Evolutionary conservation across 2,113 vertebrate species (phyloP), one percentile per base, ranked within the genome.

Genomic region (Sterrhoptilus dennistouni): DNA sequence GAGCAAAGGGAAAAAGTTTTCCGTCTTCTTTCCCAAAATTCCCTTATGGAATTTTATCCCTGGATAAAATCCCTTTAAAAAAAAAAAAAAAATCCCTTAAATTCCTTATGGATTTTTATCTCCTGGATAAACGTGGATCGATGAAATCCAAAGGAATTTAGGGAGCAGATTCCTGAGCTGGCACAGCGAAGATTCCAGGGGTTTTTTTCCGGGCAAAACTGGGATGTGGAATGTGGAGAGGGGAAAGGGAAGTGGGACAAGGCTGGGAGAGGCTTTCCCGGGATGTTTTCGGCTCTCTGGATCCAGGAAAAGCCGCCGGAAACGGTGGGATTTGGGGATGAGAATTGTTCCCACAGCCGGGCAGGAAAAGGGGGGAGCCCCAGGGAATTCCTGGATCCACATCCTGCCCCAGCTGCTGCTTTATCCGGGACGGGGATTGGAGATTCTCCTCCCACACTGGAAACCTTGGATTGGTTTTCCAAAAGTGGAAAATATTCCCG

Each of bases 181-280:
- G 33, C 36, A 1, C 23, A 8, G 47, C n/a, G 2, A 10, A 8
- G 0, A 14, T 4, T 3, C 33, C 5, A 1, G 66, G 38, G 25
- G 38, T 38, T 38, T 6, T 76, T 87, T 74, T 40, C 50, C 28
- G 7, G 53, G 9, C 10, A 38, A 35, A 15, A 13, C 4, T 1
- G 7, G 56, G 84, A 5, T 13, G 3, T 0, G 6, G 7, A 61
- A 64, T 0, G 2, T 31, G 35, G 20, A 2, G 52, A 24, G 29
- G 29, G 25, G 49, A 6, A 12, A 57, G 29, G 59, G 28, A 38
- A 17, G 8, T 1, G 38, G 20, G 24, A 12, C 1, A 1, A 54
- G 47, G 16, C 36, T 2, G 1, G 4, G 87, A 83, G 49, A 19
- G 18, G 44, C 4, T 42, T 70, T 36, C 53, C 40, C 40, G 3